Evolutionary conservation across 92 coral and sea anemone species (phyloP).

Genomic region (Parazoanthus swiftii): DNA sequence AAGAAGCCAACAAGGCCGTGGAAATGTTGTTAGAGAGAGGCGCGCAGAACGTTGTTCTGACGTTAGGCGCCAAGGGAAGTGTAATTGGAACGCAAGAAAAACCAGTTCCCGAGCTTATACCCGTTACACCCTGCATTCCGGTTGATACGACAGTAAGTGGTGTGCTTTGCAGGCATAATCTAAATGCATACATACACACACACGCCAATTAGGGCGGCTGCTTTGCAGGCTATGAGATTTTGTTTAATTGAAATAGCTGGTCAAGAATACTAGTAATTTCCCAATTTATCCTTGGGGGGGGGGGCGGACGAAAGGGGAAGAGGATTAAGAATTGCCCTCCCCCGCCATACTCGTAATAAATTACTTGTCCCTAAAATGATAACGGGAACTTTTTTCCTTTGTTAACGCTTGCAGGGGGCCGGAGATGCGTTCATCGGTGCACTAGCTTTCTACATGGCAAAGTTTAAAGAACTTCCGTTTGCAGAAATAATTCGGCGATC

Average conservation of each 20-base stretch:
- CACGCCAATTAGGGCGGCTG: no score
- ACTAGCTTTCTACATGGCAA: conserved; percentile 89
- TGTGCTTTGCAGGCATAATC: not conserved
- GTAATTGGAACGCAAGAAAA: conserved; percentile 92
- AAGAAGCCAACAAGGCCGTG: conserved; percentile 90
- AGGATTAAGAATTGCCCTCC: no score
- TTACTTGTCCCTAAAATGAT: not conserved
- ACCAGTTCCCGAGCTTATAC: conserved; percentile 89
- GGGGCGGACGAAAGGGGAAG: no score
- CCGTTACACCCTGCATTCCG: conserved; percentile 85
- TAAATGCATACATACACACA: not conserved
- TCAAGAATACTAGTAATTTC: no score
- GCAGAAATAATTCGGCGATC: conserved; percentile 91
- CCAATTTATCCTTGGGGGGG: no score
- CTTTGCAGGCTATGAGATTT: no score
- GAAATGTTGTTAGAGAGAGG: conserved; percentile 92
- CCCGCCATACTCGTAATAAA: not conserved
- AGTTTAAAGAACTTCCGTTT: conserved; percentile 86
- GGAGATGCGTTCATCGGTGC: conserved; percentile 99
- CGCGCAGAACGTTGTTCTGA: conserved; percentile 81
- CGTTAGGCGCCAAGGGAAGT: conserved; percentile 89
- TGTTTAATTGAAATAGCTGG: no score
- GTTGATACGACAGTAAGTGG: conserved; percentile 93
- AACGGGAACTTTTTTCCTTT: not conserved
- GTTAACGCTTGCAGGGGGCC: conserved; percentile 74